These are phyloP conservation scores for Condylura cristata DNA, from an alignment of 2,113 vertebrate genomes.

Conservation along the genomic window DNA sequence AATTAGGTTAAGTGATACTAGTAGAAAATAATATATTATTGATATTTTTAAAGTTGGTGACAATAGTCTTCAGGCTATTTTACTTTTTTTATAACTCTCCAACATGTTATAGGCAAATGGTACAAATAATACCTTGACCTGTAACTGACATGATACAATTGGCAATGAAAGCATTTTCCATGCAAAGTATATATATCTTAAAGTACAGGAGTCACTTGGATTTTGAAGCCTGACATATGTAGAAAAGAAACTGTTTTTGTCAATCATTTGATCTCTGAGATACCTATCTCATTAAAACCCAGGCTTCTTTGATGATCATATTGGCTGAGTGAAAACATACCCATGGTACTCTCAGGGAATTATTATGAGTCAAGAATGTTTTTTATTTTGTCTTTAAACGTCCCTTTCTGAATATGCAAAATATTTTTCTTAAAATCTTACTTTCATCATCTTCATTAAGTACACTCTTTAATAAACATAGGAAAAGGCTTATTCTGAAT, in stretches of 20 bases:
- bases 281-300: not conserved
- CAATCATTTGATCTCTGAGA: not conserved
- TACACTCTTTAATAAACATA: not conserved
- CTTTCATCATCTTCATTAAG: not conserved
- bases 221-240: not conserved
- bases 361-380: not conserved
- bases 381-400: constrained; percentile 17
- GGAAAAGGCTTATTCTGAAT: not conserved
- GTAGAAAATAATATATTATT: not conserved
- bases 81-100: constrained; percentile 6
- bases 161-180: not conserved
- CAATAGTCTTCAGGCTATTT: constrained; percentile 27
- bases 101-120: not conserved
- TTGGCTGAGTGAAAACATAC: not conserved
- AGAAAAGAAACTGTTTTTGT: not conserved
- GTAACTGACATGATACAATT: not conserved
- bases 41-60: not conserved
- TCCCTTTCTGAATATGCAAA: constrained; percentile 14
- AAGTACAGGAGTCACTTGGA: not conserved
- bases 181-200: not conserved
- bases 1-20: constrained; percentile 40
- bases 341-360: not conserved
- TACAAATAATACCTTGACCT: not conserved
- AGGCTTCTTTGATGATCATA: not conserved
- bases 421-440: constrained; percentile 29